A percentile compares a stretch with the other conserved stretches of the same genome.
These are phyloP conservation scores for Drosophila barbarae DNA, from an alignment of 2,888 invertebrate genomes.

Conservation along the genomic window DNA sequence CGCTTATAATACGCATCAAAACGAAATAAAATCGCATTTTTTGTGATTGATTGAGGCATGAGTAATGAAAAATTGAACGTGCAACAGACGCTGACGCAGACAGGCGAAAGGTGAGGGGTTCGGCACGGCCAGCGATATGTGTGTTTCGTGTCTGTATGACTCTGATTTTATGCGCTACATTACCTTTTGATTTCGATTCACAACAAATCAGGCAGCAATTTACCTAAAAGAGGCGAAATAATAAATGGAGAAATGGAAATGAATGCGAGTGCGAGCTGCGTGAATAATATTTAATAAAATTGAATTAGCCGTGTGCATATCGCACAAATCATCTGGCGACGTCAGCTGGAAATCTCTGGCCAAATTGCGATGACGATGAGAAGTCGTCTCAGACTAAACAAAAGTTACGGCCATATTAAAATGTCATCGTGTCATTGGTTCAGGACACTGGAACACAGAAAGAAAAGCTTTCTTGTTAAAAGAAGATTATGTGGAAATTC, in stretches of 20 bases:
- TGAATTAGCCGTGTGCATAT: conserved; percentile 54
- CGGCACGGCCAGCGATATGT: conserved; percentile 54
- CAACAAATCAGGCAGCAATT: conserved; percentile 71
- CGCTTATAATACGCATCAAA: conserved; percentile 74
- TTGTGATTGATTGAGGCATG: conserved; percentile 77
- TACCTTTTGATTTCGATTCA: conserved; percentile 73
- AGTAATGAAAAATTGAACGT: conserved; percentile 74
- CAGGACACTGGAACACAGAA: conserved; percentile 26
- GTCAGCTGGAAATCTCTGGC: conserved; percentile 55
- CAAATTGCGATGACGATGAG: conserved; percentile 66
- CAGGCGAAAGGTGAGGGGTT: conserved; percentile 31
- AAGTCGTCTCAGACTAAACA: conserved; percentile 59
- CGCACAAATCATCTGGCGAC: conserved; percentile 57
- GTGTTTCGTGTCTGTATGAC: conserved; percentile 67
- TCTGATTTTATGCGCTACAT: conserved; percentile 76
- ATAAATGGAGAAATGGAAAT: conserved; percentile 47
- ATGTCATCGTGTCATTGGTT: conserved; percentile 71
- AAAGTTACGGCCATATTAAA: conserved; percentile 72
- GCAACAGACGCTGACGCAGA: conserved; percentile 46
- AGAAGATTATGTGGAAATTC: not conserved
- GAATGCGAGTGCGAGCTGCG: conserved; percentile 31
- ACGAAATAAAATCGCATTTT: conserved; percentile 75
- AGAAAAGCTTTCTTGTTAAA: not conserved
- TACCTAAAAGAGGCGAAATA: conserved; percentile 50
- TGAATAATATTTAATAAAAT: conserved; percentile 60